Evolutionary conservation across 2,113 vertebrate genomes (phyloP).

Genomic region (Artemisiospiza belli): DNA sequence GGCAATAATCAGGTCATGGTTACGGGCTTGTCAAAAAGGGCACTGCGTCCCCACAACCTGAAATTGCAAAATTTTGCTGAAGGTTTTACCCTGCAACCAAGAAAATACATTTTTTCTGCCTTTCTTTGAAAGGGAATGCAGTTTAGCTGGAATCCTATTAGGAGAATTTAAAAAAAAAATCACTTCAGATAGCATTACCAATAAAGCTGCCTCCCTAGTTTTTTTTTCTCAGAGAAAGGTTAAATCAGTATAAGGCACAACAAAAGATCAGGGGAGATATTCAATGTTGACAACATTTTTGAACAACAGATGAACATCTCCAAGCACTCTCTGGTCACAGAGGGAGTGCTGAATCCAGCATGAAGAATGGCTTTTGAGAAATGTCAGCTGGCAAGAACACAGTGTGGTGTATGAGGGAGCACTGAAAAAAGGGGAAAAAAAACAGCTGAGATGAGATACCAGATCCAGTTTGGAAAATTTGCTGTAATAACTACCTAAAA

Average conservation of each 20-base stretch:
- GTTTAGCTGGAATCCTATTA: background rate
- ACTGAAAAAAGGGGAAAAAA: background rate
- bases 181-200: background rate
- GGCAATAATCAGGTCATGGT: background rate
- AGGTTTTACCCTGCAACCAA: background rate
- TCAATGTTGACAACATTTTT: background rate
- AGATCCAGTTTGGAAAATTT: background rate
- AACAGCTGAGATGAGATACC: background rate
- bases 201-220: background rate
- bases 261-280: background rate
- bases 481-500: background rate
- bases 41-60: accelerated
- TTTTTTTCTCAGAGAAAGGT: background rate
- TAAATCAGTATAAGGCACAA: background rate
- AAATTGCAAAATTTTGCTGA: background rate
- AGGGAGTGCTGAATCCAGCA: background rate
- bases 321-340: background rate
- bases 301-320: background rate
- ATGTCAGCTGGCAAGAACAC: background rate
- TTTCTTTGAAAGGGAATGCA: background rate
- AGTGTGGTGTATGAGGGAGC: background rate
- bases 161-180: background rate
- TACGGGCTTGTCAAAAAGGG: background rate
- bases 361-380: slow-evolving; percentile 33
- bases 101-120: background rate